A percentile compares a stretch with the other conserved stretches of the same genome.
Evolutionary conservation across 2,113 vertebrate genomes (phyloP).

Genomic region (Myotis yumanensis): DNA sequence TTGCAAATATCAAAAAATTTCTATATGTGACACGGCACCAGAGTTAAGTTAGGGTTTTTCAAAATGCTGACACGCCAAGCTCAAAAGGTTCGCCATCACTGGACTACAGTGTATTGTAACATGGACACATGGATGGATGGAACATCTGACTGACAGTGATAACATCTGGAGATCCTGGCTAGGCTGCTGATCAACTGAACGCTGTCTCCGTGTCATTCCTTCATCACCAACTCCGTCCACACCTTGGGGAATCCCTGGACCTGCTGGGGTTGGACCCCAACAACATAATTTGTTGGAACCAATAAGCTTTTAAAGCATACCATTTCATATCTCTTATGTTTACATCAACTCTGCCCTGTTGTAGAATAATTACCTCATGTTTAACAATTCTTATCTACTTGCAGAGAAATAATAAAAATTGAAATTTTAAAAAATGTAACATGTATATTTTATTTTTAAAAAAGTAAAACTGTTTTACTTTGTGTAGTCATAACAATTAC

Average conservation of each 20-base stretch:
- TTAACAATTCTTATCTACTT: constrained; percentile 25
- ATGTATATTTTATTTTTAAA: constrained; percentile 25
- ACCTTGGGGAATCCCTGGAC: too few relatives aligned
- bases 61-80: too few relatives aligned
- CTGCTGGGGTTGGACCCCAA: neutral
- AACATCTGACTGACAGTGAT: neutral
- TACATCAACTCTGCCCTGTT: neutral
- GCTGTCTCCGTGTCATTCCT: too few relatives aligned
- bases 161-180: neutral
- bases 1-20: too few relatives aligned
- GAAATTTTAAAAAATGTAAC: constrained; percentile 45
- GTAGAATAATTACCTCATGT: constrained; percentile 13
- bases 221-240: too few relatives aligned
- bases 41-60: too few relatives aligned
- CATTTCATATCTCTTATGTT: neutral
- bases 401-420: neutral
- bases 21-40: too few relatives aligned
- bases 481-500: constrained; percentile 26
- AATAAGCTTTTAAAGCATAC: constrained; percentile 19
- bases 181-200: too few relatives aligned
- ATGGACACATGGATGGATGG: neutral
- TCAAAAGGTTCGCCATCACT: too few relatives aligned
- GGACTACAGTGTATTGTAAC: neutral
- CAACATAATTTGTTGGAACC: neutral
- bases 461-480: constrained; percentile 47